Evolutionary conservation across 2,888 invertebrate genomes (phyloP).

Genomic region (Macaria liturata): DNA sequence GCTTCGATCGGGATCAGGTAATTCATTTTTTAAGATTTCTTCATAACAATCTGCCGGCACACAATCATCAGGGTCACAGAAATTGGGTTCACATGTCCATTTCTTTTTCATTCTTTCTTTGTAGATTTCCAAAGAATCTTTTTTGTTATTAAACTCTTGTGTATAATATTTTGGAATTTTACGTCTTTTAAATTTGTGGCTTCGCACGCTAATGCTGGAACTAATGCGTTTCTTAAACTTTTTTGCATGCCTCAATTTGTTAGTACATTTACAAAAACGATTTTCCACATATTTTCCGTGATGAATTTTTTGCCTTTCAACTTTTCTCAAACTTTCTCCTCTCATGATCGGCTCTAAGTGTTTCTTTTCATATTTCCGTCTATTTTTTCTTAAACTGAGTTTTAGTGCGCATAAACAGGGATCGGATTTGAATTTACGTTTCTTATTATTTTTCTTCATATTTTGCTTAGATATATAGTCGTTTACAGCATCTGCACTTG

Average conservation of each 20-base stretch:
- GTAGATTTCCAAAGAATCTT: neutral
- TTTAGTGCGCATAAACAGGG: slow-evolving; percentile 1
- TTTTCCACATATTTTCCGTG: no score
- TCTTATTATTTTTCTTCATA: neutral
- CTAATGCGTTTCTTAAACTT: neutral
- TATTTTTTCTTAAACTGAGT: neutral
- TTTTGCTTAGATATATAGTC: neutral
- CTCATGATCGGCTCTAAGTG: neutral
- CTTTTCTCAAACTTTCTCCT: no score
- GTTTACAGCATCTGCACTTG: neutral
- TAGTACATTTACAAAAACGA: neutral
- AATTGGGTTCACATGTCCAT: neutral
- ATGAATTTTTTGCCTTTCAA: no score
- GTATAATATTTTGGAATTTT: no score
- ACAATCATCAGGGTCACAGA: neutral
- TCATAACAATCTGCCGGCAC: neutral
- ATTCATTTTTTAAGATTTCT: neutral
- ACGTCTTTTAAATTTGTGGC: neutral
- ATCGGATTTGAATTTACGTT: slow-evolving; percentile 1
- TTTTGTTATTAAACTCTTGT: neutral
- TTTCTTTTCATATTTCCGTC: neutral
- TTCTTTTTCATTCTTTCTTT: neutral
- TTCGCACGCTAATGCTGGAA: neutral
- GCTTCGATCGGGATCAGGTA: neutral
- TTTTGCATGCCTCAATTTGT: neutral